Conservation (phyloP, 2,888 invertebrate species). For the Cistogaster globosa region DNA sequence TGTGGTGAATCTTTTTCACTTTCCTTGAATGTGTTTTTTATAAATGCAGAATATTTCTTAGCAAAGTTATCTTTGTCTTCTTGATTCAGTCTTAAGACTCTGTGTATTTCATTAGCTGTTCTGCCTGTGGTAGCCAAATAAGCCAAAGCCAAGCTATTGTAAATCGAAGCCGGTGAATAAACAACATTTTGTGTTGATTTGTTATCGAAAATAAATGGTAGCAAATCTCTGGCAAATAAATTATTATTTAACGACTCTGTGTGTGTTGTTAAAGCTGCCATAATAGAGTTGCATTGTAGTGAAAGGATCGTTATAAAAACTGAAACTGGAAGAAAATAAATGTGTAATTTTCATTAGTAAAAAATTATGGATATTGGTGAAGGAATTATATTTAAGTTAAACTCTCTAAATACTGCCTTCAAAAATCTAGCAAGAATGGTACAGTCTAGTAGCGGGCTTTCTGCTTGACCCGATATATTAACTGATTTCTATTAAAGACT, state of each 20-base stretch:
- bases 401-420: too few species aligned
- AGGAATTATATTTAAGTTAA: too few species aligned
- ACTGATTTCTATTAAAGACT: neutral
- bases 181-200: neutral
- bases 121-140: neutral
- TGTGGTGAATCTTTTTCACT: neutral
- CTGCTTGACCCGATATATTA: too few species aligned
- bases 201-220: neutral
- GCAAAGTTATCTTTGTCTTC: neutral
- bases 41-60: too few species aligned
- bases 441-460: too few species aligned
- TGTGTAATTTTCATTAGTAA: too few species aligned
- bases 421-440: too few species aligned
- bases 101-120: neutral
- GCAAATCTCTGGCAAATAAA: neutral
- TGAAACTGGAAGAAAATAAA: constrained; percentile 20
- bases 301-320: constrained; percentile 23
- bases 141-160: neutral
- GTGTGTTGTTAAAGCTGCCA: constrained; percentile 60
- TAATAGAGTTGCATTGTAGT: constrained; percentile 24
- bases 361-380: too few species aligned
- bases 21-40: neutral
- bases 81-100: neutral
- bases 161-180: neutral
- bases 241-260: neutral